Evolutionary conservation across 2,888 invertebrate species (phyloP), one percentile per base, ranked within the genome.

Genomic region (Atherix ibis): DNA sequence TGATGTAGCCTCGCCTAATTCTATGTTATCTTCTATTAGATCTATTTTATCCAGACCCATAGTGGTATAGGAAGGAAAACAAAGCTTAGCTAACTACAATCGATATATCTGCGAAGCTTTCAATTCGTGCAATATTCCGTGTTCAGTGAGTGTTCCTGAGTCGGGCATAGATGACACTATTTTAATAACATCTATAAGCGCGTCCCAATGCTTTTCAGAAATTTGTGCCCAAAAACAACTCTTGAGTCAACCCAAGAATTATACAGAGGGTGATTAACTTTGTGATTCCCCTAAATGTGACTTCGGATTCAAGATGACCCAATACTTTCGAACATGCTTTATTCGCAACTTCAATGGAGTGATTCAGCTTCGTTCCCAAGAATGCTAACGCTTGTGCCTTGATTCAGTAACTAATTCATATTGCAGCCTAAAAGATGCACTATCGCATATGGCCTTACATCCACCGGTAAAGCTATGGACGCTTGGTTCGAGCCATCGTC

Each of bases 381-480:
- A n/a, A n/a, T n/a, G n/a, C n/a, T n/a, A n/a, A n/a, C n/a, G n/a
- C n/a, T n/a, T n/a, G 27, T 12, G 9, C 27, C 27, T 5, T 12
- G 5, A 27, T 27, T 12, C 12, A 27, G 12, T 27, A 27, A 12
- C 12, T 12, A 5, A 6, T 10, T 10, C 22, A 22, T 22, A 22
- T 22, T 22, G 22, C 22, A 22, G 6, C 22, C 22, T 22, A 22
- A 22, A 22, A 22, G 26, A 8, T 26, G 5, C 5, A 26, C 26
- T 26, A 10, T n/a, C 5, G 37, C 40, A 19, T 8, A 22, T 10
- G 22, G 22, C 6, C 22, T 6, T 26, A 8, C 4, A 26, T 26
- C 5, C n/a, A n/a, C n/a, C n/a, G n/a, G n/a, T n/a, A n/a, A n/a
- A n/a, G n/a, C n/a, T n/a, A n/a, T n/a, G n/a, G n/a, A n/a, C n/a